phyloP scores from a whole-genome alignment of 1,140 invertebrate species.

The Halesus radiatus region DNA sequence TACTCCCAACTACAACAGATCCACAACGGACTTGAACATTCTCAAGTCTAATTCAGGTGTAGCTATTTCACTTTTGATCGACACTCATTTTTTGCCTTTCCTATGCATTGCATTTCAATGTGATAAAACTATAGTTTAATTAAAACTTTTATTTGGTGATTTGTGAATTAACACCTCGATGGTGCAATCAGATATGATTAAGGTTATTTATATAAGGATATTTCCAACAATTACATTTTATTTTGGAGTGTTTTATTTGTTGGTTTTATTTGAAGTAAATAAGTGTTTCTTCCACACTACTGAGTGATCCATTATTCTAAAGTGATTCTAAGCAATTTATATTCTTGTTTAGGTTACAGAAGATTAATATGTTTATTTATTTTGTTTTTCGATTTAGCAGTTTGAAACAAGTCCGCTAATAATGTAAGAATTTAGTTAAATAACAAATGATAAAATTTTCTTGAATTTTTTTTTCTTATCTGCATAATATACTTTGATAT shows the following conservation, averaged over 20 bases:
- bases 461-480: too few relatives aligned
- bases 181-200: slow-evolving; percentile 23
- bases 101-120: slow-evolving; percentile 16
- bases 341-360: background rate
- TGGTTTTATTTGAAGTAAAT: slow-evolving; percentile 7
- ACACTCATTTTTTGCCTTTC: slow-evolving; percentile 18
- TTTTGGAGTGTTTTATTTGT: slow-evolving; percentile 31
- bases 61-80: slow-evolving; percentile 17
- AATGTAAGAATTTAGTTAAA: background rate
- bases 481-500: too few relatives aligned
- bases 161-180: slow-evolving; percentile 19
- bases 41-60: slow-evolving; percentile 3
- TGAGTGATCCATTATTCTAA: slow-evolving; percentile 8
- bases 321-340: background rate
- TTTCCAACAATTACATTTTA: slow-evolving; percentile 5
- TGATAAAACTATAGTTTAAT: slow-evolving; percentile 10
- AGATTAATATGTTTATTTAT: background rate
- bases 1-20: slow-evolving; percentile 22
- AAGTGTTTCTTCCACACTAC: background rate
- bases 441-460: too few relatives aligned
- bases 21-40: slow-evolving; percentile 27
- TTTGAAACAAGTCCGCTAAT: background rate
- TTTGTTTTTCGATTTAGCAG: background rate
- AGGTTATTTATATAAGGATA: slow-evolving; percentile 1
- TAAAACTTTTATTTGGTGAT: slow-evolving; percentile 24